Conservation (phyloP, 1,140 invertebrate genomes). For the Drosophila arawakana region DNA sequence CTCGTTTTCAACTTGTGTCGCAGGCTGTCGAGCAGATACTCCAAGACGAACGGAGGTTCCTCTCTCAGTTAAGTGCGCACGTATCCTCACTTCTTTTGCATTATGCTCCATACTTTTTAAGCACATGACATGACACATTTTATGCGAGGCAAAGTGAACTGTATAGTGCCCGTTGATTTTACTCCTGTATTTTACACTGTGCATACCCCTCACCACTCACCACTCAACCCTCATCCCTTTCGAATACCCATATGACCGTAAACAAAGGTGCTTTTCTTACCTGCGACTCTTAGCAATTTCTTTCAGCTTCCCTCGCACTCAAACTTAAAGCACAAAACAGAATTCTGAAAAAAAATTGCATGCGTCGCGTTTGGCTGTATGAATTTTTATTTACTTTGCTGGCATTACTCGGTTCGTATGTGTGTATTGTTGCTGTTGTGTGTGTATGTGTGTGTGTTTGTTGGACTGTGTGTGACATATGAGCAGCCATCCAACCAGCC, state of each 20-base stretch:
- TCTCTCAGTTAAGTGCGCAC: conserved; percentile 40
- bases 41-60: conserved; percentile 1
- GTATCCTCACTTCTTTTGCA: conserved; percentile 60
- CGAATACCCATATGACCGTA: conserved; percentile 49
- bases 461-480: conserved; percentile 23
- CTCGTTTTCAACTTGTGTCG: conserved; percentile 45
- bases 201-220: not conserved
- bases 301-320: conserved; percentile 6
- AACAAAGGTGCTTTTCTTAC: conserved; percentile 63
- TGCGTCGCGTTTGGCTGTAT: conserved; percentile 16
- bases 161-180: conserved; percentile 58
- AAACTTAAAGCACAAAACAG: conserved; percentile 46
- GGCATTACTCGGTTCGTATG: conserved; percentile 29
- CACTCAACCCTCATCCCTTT: not conserved
- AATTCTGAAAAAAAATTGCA: conserved; percentile 39
- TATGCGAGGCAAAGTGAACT: conserved; percentile 61
- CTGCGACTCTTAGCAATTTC: conserved; percentile 38
- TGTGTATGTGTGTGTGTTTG: conserved; percentile 14
- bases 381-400: conserved; percentile 65
- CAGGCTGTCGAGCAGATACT: conserved; percentile 18
- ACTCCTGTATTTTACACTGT: not conserved
- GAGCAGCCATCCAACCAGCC: conserved; percentile 51
- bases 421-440: conserved; percentile 7
- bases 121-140: conserved; percentile 75
- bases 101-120: conserved; percentile 57